Evolutionary conservation across 2,888 invertebrate species (phyloP), one percentile per base, ranked within the genome.

Genomic region (Pachliopta kotzebuea): DNA sequence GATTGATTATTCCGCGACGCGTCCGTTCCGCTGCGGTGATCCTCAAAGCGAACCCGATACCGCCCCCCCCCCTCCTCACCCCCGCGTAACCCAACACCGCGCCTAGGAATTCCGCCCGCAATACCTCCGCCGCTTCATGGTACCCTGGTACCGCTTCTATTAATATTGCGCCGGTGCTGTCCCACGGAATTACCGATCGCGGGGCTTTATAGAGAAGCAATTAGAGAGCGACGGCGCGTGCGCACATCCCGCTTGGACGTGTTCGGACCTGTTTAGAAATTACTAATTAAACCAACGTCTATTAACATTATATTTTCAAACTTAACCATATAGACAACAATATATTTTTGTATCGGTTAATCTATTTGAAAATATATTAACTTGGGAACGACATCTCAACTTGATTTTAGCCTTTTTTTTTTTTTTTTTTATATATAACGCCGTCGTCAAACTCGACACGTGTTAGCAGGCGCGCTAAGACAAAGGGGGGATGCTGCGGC

Each of bases 41-140:
- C 74, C 73, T 81, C 86, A 86, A 86, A 86, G 85, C 74, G 73
- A 83, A 84, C 80, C 70, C 74, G 81, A 84, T 79, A 80, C 78
- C 68, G 68, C 73, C 76, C n/a, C n/a, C n/a, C n/a, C n/a, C n/a
- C n/a, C n/a, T n/a, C n/a, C n/a, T n/a, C n/a, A n/a, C n/a, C n/a
- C n/a, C n/a, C n/a, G n/a, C n/a, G 85, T 83, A 85, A 85, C 80
- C 79, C 78, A 79, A 85, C 77, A 84, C 84, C 74, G 82, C 75
- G 75, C 74, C 76, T 78, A 83, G 83, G 81, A 80, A 84, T 84
- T 77, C 79, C 76, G 79, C 75, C 73, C 77, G 76, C 77, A 75
- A 78, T 75, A 78, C 75, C 77, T 75, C 70, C 72, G 71, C 68
- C 67, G 61, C 56, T 74, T 74, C 75, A 75, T 77, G 76, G 75